Conservation (phyloP, 2,888 invertebrate genomes). For the Julus scandinavius region DNA sequence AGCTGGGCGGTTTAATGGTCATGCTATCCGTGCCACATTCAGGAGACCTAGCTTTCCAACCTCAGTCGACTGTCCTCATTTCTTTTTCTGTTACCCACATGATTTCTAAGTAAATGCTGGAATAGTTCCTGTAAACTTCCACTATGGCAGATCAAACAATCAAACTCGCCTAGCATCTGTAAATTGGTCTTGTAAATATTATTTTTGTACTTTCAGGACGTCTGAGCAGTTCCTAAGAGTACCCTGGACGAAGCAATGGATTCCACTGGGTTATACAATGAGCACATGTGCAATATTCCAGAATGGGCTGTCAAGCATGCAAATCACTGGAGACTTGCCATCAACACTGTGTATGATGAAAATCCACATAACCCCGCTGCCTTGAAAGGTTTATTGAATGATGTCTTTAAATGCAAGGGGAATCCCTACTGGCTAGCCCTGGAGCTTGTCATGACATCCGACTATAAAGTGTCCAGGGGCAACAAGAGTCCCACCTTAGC, state of each 20-base stretch:
- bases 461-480: neutral
- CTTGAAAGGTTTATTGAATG: neutral
- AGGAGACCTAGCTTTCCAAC: too few species aligned
- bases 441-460: neutral
- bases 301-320: neutral
- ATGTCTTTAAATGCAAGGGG: neutral
- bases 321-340: neutral
- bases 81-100: neutral
- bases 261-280: too few species aligned
- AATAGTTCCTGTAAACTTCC: too few species aligned
- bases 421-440: conserved; percentile 2
- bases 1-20: too few species aligned
- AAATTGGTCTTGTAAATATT: neutral
- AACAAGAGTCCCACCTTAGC: neutral
- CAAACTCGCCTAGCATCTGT: neutral
- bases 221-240: neutral
- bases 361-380: neutral
- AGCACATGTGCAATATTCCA: neutral
- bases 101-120: too few species aligned
- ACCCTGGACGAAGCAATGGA: neutral
- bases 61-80: too few species aligned
- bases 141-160: too few species aligned
- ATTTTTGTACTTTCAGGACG: neutral
- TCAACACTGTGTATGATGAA: neutral
- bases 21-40: too few species aligned